These are phyloP conservation scores for Cepaea hortensis DNA, from an alignment of 2,888 invertebrate genomes.

Conservation along the genomic window DNA sequence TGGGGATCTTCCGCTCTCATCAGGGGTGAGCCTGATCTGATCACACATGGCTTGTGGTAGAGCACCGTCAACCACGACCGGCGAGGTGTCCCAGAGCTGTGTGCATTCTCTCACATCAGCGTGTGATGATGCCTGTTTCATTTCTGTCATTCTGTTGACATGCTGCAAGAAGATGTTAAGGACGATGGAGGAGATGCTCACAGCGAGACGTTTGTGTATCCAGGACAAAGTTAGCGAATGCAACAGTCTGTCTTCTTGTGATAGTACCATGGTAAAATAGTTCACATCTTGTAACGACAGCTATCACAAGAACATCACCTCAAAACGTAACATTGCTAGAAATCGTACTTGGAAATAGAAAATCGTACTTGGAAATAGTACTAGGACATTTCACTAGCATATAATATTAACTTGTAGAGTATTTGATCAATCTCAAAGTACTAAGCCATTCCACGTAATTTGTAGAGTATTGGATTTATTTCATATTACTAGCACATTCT, in stretches of 20 bases:
- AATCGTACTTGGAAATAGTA: too few species aligned
- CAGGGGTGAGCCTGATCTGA: too few species aligned
- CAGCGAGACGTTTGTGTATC: not conserved
- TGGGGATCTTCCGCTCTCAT: not conserved
- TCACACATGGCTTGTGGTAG: not conserved
- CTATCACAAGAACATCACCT: not conserved
- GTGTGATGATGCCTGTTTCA: not conserved
- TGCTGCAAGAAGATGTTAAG: not conserved
- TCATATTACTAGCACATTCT: too few species aligned
- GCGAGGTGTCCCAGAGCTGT: not conserved
- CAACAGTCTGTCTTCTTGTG: not conserved
- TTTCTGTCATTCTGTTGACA: slow-evolving; percentile 1
- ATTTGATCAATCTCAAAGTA: too few species aligned
- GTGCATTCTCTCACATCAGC: not conserved
- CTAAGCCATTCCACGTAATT: too few species aligned
- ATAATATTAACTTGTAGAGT: too few species aligned
- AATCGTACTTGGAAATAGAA: not conserved
- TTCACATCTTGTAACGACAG: not conserved
- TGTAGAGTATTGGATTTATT: too few species aligned
- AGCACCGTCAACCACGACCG: too few species aligned
- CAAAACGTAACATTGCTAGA: not conserved
- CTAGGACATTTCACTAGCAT: too few species aligned
- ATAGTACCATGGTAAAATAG: not conserved
- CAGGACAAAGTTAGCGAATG: not conserved
- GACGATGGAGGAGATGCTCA: not conserved